Evolutionary conservation across 2,888 invertebrate genomes (phyloP).

Genomic region (Stramonita haemastoma): DNA sequence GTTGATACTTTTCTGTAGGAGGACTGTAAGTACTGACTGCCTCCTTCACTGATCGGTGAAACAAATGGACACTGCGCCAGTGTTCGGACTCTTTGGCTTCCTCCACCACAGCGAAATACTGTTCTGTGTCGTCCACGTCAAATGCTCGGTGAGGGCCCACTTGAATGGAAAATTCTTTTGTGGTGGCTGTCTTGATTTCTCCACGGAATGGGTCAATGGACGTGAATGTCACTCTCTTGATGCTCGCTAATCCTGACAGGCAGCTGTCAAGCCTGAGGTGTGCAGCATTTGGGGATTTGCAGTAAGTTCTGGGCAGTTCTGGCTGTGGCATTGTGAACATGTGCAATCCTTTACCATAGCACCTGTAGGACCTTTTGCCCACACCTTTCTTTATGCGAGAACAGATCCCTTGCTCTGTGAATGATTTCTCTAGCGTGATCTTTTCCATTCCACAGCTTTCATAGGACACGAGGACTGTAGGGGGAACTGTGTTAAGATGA

Average conservation of each 20-base stretch:
- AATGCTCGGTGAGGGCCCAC: no score
- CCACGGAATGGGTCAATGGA: neutral
- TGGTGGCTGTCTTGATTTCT: neutral
- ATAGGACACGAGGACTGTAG: neutral
- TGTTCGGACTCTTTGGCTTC: no score
- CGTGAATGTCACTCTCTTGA: neutral
- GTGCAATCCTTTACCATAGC: neutral
- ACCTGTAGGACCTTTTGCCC: slow-evolving; percentile 3
- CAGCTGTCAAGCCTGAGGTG: neutral
- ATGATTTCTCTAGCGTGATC: neutral
- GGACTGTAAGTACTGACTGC: no score
- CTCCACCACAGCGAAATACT: no score
- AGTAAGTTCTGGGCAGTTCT: neutral
- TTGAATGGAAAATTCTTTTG: neutral
- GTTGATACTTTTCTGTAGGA: no score
- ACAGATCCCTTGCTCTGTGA: neutral
- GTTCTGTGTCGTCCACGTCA: no score
- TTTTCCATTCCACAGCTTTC: neutral
- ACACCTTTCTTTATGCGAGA: no score
- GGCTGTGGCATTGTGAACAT: neutral
- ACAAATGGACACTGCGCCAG: no score
- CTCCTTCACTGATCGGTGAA: no score
- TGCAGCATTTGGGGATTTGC: slow-evolving; percentile 14
- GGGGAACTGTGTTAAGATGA: neutral
- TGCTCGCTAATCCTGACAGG: neutral